Evolutionary conservation across 2,888 invertebrate species (phyloP).

Genomic region (Ashinkailepas kermadecensis): DNA sequence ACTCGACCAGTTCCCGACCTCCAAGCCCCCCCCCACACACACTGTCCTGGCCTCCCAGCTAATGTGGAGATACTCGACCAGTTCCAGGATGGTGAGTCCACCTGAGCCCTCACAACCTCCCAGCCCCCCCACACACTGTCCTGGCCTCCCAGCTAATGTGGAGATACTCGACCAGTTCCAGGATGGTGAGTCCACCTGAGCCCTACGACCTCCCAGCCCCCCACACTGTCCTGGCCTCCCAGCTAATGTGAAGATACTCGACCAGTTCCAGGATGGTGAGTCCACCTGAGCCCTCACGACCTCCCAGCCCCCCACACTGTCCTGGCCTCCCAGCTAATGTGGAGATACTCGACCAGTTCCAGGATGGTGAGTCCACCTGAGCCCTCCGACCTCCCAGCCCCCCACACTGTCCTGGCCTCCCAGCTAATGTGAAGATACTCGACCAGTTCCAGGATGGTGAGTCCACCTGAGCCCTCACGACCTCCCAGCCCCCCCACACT

Average conservation of each 20-base stretch:
- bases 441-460: conserved; percentile 15
- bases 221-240: no score
- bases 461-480: no score
- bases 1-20: conserved; percentile 25
- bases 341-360: conserved; percentile 40
- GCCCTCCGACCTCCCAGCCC: no score
- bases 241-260: conserved; percentile 48
- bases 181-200: background rate
- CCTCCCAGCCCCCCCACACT: no score
- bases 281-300: no score
- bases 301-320: no score
- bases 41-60: conserved; percentile 35
- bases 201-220: no score
- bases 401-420: no score
- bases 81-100: background rate
- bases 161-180: conserved; percentile 41
- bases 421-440: conserved; percentile 49
- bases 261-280: background rate
- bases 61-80: conserved; percentile 46
- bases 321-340: conserved; percentile 44
- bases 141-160: conserved; percentile 44
- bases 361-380: background rate
- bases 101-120: no score
- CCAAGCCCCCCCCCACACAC: no score
- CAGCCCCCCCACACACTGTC: no score